A percentile compares a stretch with the other conserved stretches of the same genome.
These are phyloP conservation scores for Deilephila elpenor DNA, from an alignment of 2,888 invertebrate genomes.

Conservation along the genomic window DNA sequence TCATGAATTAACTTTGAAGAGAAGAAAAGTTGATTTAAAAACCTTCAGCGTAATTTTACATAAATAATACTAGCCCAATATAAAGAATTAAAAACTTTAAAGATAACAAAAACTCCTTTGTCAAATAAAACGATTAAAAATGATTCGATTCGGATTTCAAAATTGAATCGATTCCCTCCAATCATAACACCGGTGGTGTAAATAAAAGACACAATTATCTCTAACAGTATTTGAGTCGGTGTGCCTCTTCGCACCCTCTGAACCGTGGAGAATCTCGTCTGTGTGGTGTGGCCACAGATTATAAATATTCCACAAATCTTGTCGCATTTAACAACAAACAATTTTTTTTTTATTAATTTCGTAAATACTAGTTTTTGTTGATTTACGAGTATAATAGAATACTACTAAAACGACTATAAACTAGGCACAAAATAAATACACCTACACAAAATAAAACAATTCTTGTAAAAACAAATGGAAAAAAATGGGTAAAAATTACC, in stretches of 20 bases:
- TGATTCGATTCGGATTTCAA: conserved; percentile 10
- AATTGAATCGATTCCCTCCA: conserved; percentile 14
- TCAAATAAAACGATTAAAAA: conserved; percentile 9
- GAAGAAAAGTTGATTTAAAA: not conserved
- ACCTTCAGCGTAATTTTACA: not conserved
- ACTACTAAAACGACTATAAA: not conserved
- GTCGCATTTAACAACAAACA: conserved; percentile 30
- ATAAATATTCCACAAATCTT: conserved; percentile 34
- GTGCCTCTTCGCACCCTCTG: conserved; percentile 68
- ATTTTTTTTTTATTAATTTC: no score
- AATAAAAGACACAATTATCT: conserved; percentile 73
- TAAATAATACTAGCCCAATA: not conserved
- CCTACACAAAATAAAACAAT: no score
- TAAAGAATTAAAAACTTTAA: not conserved
- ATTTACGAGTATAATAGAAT: not conserved
- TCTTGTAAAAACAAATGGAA: no score
- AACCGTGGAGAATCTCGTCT: conserved; percentile 63
- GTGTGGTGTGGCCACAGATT: conserved; percentile 51
- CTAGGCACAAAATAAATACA: not conserved
- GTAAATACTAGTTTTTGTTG: no score
- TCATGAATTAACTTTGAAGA: not conserved
- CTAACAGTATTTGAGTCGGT: conserved; percentile 69
- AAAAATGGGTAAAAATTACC: not conserved
- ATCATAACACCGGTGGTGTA: conserved; percentile 59
- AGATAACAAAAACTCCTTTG: not conserved